Base-by-base conservation (phyloP, 2,888 invertebrate genomes). In the Phalangium opilio region DNA sequence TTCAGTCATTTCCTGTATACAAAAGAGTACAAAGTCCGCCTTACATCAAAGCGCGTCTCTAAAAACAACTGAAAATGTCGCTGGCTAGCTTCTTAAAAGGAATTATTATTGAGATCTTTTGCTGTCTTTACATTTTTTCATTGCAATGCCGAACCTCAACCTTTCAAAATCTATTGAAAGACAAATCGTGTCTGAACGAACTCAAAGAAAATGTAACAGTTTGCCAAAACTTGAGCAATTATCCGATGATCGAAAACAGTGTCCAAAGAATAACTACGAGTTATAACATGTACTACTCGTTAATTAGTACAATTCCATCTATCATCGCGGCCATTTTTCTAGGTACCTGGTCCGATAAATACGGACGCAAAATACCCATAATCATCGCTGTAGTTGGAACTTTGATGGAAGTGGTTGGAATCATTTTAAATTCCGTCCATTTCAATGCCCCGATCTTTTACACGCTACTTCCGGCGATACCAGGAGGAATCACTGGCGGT, bases 261-360 rank as follows among this genome's bases (percentile, higher is more conserved):
- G 38, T 38, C 8, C 38, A 38, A 38, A 38, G n/a, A 38, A 38
- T 38, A 2, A 18, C 38, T n/a, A 38, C 15, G 10, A 38, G n/a
- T 38, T 38, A 38, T 14, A 15, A 38, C 38, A 38, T 38, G 38
- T 34, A 20, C 15, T n/a, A 34, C 12, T 17, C 17, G 17, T 7
- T 19, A 18, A 8, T 44, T 34, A n/a, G 18, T 5, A 19, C 20
- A n/a, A 8, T 36, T 18, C 35, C 44, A n/a, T 15, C 44, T 8
- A 18, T 44, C 15, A 17, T 19, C 14, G 17, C n/a, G 34, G 35
- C 44, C 18, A 44, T 10, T 8, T 27, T 27, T 21, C 5, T 34
- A 48, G 50, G 50, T 18, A 50, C 52, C 2, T 52, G 52, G 52
- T 48, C 50, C 20, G 52, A 52, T 41, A 48, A 50, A 3, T 52